Evolutionary conservation across 1,140 invertebrate genomes (phyloP), one percentile per base, ranked within the genome.

Genomic region (Euura lappo): DNA sequence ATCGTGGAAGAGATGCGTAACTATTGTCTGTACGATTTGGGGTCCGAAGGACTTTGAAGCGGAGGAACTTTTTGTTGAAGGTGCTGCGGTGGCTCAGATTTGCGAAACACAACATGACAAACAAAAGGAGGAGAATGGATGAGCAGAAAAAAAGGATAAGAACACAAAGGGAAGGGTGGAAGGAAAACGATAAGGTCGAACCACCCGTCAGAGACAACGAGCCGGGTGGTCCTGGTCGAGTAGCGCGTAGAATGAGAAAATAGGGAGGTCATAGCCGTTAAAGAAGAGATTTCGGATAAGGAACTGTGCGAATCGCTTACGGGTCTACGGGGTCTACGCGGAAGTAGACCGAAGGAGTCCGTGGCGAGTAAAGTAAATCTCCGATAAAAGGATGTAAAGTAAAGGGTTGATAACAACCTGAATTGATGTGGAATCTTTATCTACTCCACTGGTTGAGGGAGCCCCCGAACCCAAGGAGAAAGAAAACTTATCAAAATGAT

Each of bases 371-470:
- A 70, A 13, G 44, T 45, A 42, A n/a, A n/a, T 60, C 51, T 60
- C 8, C 10, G 64, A 72, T 70, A 76, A 76, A 65, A 8, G 45
- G 44, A 28, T 28, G 13, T 68, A 68, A 68, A 68, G 66, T 68
- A 68, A 68, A 67, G 28, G 66, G 28, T 68, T 65, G 75, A 76
- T 76, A 74, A 72, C 68, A 74, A 71, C 42, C 8, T n/a, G 45
- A 67, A 72, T 71, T 69, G 72, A 74, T 71, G 72, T 66, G 7
- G 60, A 72, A 74, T 74, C 75, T 70, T 72, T 72, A 76, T 76
- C 70, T 11, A 67, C n/a, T 45, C 67, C 43, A 45, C 8, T 45
- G 46, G 65, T 7, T 11, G 71, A 65, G 51, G 11, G 65, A 13
- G 10, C 66, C 66, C 11, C 28, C 28, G 66, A 68, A 68, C 66